Evolutionary conservation across 2,888 invertebrate species (phyloP), one percentile per base, ranked within the genome.

Genomic region (Ferdinandea cuprea): DNA sequence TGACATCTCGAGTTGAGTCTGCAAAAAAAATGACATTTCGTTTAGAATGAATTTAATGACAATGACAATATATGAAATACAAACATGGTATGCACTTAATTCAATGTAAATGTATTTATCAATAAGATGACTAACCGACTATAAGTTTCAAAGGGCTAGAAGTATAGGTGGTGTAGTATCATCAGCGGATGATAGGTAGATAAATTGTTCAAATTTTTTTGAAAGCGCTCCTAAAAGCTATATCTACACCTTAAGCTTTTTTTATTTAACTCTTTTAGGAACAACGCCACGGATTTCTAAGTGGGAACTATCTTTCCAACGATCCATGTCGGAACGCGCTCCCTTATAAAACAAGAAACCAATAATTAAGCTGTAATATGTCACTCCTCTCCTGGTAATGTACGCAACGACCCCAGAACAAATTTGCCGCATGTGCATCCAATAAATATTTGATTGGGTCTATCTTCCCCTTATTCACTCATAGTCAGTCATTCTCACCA

Each of bases 1-100:
- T 21, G 89, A 87, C 87, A 89, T 89, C 66, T 87, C 88, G 52
- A 88, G 86, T 59, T 88, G 88, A 8, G 86, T 86, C 89, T 89
- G 6, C 6, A 85, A 44, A 35, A 30, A 5, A 19, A 11, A 30
- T 13, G 32, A 11, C 35, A 9, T 46, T 6, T 9, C 37, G 11
- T 4, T 37, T n/a, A 37, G n/a, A 37, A 37, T 3, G 11, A 35
- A 15, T 15, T 15, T n/a, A n/a, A n/a, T n/a, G n/a, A n/a, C n/a
- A n/a, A n/a, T n/a, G n/a, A n/a, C n/a, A n/a, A n/a, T n/a, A n/a
- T n/a, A n/a, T n/a, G n/a, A n/a, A n/a, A n/a, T n/a, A n/a, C n/a
- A n/a, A n/a, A n/a, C n/a, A n/a, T n/a, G n/a, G n/a, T n/a, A n/a
- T n/a, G n/a, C n/a, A n/a, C n/a, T n/a, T n/a, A n/a, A n/a, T n/a